Base-by-base conservation (phyloP, 2,113 vertebrate species). In the Picathartes gymnocephalus region DNA sequence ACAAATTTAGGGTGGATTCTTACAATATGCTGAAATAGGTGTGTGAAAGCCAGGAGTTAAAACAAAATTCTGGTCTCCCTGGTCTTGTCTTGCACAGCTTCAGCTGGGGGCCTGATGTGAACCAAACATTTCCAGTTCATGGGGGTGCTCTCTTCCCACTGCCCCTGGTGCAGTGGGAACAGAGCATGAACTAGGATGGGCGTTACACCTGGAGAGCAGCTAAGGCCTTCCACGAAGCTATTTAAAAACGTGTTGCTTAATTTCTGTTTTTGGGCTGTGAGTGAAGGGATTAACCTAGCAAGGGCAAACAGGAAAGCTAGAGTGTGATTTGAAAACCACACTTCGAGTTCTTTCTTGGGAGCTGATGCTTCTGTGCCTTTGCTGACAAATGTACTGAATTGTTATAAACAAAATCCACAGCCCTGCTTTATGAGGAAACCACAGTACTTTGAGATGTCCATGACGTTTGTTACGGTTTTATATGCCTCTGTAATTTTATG, bases 91-190 rank as follows among this genome's bases (percentile, higher is more conserved):
- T 39, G 23, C 35, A 39, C 24, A 74, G n/a, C 56, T 81, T 88
- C n/a, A 40, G 31, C 31, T 72, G 50, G n/a, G 56, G n/a, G 11
- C 3, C 51, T 11, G 25, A 22, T 69, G 25, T 48, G 47, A 58
- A n/a, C n/a, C n/a, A n/a, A 56, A 47, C 30, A 7, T 10, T 28
- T 18, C 30, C 31, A 14, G 1, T 33, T 33, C 15, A 2, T 0
- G 6, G 40, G 60, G 39, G 20, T 57, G 25, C 39, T 39, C 39
- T 39, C 9, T 39, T 39, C 39, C 39, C 39, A 39, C 39, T 39
- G 39, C 11, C 11, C 13, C 30, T 35, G 42, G 15, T 20, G 47
- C n/a, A 21, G 6, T 28, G 11, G 42, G 39, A 81, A 22, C 15
- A 4, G 7, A 37, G 40, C 40, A n/a, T 15, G 22, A n/a, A 64